phyloP scores from a whole-genome alignment of 2,888 invertebrate species.

The Leptopilina drosophilae region DNA sequence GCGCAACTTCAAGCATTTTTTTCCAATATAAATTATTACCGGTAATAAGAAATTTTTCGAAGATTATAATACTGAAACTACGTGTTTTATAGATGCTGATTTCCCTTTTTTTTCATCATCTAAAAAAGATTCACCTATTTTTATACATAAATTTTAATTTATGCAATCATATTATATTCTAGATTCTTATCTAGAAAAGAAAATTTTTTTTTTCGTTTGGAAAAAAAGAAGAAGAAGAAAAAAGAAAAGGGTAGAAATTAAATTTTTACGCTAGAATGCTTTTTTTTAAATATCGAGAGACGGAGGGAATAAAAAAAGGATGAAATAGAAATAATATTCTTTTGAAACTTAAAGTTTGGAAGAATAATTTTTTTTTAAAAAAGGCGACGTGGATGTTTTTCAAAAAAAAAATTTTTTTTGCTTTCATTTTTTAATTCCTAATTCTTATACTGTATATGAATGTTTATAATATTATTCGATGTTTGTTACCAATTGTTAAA shows the following conservation, averaged over 20 bases:
- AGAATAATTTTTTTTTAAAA: too few species aligned
- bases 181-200: not conserved
- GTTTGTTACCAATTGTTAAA: slow-evolving; percentile 16
- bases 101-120: slow-evolving; percentile 7
- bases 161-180: not conserved
- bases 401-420: slow-evolving; percentile 10
- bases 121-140: slow-evolving; percentile 1
- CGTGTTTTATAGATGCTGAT: not conserved
- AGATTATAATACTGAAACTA: not conserved
- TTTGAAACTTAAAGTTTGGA: too few species aligned
- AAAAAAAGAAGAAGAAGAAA: too few species aligned
- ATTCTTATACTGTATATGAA: not conserved
- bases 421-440: not conserved
- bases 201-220: not conserved
- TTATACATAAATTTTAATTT: slow-evolving; percentile 6
- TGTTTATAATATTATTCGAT: slow-evolving; percentile 7
- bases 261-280: too few species aligned
- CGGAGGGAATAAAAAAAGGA: too few species aligned
- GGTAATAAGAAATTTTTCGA: slow-evolving; percentile 5
- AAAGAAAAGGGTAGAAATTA: too few species aligned
- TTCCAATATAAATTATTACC: slow-evolving; percentile 22
- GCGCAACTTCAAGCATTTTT: slow-evolving; percentile 35
- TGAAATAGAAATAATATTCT: too few species aligned
- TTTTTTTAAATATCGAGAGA: too few species aligned
- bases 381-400: not conserved